Conservation (phyloP, 2,113 vertebrate genomes). For the Lycaon pictus region DNA sequence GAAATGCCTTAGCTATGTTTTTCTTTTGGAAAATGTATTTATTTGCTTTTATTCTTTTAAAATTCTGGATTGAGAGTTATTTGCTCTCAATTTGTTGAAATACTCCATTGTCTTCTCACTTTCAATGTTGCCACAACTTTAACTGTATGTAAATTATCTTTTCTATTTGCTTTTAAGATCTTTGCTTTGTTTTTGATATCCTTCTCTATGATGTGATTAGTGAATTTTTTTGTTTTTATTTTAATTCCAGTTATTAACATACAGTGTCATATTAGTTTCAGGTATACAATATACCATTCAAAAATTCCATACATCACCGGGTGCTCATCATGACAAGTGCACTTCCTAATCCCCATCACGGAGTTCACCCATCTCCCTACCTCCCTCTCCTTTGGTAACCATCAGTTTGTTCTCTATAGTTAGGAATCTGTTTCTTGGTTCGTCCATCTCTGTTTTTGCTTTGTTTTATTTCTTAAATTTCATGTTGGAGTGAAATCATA, state of each 20-base stretch:
- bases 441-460: neutral
- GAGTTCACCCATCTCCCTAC: neutral
- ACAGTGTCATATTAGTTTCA: neutral
- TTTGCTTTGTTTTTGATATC: neutral
- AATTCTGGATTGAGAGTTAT: neutral
- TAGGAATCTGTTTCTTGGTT: neutral
- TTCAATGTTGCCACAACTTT: neutral
- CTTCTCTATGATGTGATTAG: neutral
- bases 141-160: neutral
- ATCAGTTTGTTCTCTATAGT: neutral
- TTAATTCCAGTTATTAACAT: neutral
- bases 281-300: neutral
- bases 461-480: neutral
- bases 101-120: neutral
- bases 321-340: neutral
- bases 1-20: neutral
- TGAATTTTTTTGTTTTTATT: neutral
- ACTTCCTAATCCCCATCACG: neutral
- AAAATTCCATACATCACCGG: neutral
- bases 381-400: neutral
- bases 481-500: neutral
- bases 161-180: neutral
- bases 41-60: neutral
- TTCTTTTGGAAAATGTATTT: constrained; percentile 1
- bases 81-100: neutral